phyloP scores from a whole-genome alignment of 92 coral and sea anemone genomes.

The Bergia sp. region DNA sequence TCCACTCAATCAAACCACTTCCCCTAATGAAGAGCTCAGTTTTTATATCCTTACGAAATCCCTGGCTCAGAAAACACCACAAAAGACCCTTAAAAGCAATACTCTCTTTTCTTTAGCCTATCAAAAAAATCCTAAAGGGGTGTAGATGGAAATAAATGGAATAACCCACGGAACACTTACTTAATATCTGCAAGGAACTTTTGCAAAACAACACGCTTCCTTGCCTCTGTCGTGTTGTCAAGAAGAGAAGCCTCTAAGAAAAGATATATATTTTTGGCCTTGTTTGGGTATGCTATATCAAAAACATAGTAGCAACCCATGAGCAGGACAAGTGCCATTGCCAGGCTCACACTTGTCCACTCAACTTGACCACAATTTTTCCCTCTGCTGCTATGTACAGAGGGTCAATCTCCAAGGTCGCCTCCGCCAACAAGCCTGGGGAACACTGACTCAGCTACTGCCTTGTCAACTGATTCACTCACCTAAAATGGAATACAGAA shows the following conservation, averaged over 20 bases:
- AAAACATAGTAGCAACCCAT: constrained; percentile 48
- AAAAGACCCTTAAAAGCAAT: constrained; percentile 1
- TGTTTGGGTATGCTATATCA: constrained; percentile 42
- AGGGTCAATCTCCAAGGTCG: constrained; percentile 38
- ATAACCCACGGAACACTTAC: constrained; percentile 26
- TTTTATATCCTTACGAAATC: background rate
- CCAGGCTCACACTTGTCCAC: constrained; percentile 20
- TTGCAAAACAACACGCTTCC: constrained; percentile 35
- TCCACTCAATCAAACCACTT: background rate
- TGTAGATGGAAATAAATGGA: constrained; percentile 5
- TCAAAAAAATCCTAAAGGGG: constrained; percentile 8
- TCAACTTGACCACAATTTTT: constrained; percentile 20
- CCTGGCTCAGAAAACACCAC: background rate
- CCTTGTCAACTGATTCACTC: constrained; percentile 51
- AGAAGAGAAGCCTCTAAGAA: constrained; percentile 39
- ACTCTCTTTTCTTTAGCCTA: constrained; percentile 12
- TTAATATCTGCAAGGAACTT: constrained; percentile 33
- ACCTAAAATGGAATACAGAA: constrained; percentile 13
- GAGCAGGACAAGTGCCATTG: constrained; percentile 44
- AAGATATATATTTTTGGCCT: constrained; percentile 35
- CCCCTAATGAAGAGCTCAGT: background rate
- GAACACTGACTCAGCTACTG: constrained; percentile 38
- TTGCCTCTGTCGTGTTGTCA: constrained; percentile 41
- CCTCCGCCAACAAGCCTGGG: constrained; percentile 49
- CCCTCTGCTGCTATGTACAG: constrained; percentile 60